Evolutionary conservation across 2,113 vertebrate genomes (phyloP).

Genomic region (Synodontis membranacea): DNA sequence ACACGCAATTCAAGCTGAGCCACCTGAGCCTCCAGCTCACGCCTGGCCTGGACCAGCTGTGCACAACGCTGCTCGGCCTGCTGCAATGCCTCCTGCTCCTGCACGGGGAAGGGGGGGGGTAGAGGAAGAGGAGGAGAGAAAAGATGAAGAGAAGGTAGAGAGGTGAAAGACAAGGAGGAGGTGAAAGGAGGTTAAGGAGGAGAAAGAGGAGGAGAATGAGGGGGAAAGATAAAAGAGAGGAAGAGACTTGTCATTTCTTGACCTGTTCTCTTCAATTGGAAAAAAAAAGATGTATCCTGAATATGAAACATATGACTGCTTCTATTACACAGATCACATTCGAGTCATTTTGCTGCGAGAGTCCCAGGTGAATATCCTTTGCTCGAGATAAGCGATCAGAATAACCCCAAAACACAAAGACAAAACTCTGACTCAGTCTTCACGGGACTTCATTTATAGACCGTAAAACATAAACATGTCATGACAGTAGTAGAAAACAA

Average conservation of each 20-base stretch:
- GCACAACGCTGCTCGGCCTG: slow-evolving; percentile 67
- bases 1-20: slow-evolving; percentile 65
- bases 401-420: background rate
- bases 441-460: background rate
- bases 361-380: background rate
- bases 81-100: slow-evolving; percentile 71
- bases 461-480: background rate
- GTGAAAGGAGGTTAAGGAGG: background rate
- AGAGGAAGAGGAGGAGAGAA: background rate
- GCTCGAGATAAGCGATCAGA: background rate
- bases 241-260: background rate
- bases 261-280: background rate
- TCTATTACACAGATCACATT: background rate
- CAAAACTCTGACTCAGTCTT: background rate
- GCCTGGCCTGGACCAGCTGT: slow-evolving; percentile 67
- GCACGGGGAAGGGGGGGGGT: background rate
- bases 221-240: background rate
- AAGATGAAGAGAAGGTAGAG: background rate
- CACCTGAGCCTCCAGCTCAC: slow-evolving; percentile 71
- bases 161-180: background rate
- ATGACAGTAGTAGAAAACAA: slow-evolving; percentile 52
- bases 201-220: background rate
- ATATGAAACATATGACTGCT: background rate
- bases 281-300: background rate
- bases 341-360: background rate